A percentile compares a stretch with the other conserved stretches of the same genome.
phyloP scores from a whole-genome alignment of 64 coral and sea anemone species.

The Dendrophyllia cribrosa region DNA sequence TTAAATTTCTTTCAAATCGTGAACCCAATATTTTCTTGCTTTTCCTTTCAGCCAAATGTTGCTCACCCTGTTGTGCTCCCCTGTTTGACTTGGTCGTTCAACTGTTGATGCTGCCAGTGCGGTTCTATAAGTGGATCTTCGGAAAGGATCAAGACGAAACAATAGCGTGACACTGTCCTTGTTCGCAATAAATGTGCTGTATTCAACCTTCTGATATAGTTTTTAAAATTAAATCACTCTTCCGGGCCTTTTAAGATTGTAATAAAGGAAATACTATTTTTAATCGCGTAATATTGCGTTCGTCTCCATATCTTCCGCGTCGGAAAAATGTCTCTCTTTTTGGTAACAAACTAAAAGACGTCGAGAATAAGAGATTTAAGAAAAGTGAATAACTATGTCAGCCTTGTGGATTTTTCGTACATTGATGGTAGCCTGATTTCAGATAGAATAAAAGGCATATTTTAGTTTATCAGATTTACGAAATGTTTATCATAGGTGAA shows the following conservation, averaged over 20 bases:
- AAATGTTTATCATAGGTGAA: no score
- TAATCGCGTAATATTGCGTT: neutral
- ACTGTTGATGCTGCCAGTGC: conserved; percentile 16
- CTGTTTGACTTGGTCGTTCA: conserved; percentile 32
- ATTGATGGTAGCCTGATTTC: no score
- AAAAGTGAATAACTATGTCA: no score
- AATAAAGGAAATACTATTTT: neutral
- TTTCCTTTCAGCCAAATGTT: conserved; percentile 37
- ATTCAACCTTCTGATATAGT: neutral
- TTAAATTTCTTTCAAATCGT: neutral
- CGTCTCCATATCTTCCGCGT: no score
- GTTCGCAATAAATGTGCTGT: neutral
- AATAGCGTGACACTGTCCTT: neutral
- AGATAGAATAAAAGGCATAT: no score
- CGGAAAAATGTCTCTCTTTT: no score
- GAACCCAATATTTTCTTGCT: neutral
- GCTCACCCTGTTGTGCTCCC: conserved; percentile 37
- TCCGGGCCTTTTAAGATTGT: no score
- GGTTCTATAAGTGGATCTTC: conserved; percentile 22
- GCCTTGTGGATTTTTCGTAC: no score
- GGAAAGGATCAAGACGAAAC: conserved; percentile 15
- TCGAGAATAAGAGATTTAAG: no score
- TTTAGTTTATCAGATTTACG: no score
- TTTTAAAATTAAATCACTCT: neutral
- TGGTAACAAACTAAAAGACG: no score